Base-by-base conservation (phyloP, 1,140 invertebrate genomes). In the Bombus consobrinus region DNA sequence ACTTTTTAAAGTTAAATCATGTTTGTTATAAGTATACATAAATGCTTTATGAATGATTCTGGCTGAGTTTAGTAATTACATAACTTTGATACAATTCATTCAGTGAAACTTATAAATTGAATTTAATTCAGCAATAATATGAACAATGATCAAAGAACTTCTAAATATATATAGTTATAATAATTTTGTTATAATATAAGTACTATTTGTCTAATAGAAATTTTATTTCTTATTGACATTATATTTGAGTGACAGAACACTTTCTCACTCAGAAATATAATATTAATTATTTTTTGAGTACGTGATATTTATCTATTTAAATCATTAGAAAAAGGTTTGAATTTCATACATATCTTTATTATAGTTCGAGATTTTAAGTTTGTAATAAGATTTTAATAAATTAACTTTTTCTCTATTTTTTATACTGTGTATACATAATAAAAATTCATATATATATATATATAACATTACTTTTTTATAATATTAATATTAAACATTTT, bases 81-180 rank as follows among this genome's bases (percentile, higher is more conserved):
- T 85, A 85, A 85, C 76, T 85, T 32, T 66, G 34, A 47, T 57
- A n/a, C 37, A 68, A 81, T 71, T 74, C 57, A 81, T 82, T 85
- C 41, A 74, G 8, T 57, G 22, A 53, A 83, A 66, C 32, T 71
- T 39, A 39, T 57, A 39, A 43, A 43, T 37, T 66, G 32, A n/a
- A 68, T 69, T 77, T 22, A 77, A 57, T 68, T 77, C 4, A 22
- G 13, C 18, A 34, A 34, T 57, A 64, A 34, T 53, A 43, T 37
- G 22, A 64, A 59, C 59, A 66, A 32, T 9, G 57, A 39, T 39
- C 28, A 32, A 25, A 32, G 22, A 37, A 32, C 12, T 15, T 12
- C 53, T 3, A 22, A 47, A n/a, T 1, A n/a, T 62, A 28, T 12
- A 62, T 32, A 53, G 6, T 62, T 62, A n/a, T 62, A 62, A 62